Evolutionary conservation across 2,797 vertebrate genomes (phyloP), one percentile per base, ranked within the genome.

Genomic region (Chrosomus eos): DNA sequence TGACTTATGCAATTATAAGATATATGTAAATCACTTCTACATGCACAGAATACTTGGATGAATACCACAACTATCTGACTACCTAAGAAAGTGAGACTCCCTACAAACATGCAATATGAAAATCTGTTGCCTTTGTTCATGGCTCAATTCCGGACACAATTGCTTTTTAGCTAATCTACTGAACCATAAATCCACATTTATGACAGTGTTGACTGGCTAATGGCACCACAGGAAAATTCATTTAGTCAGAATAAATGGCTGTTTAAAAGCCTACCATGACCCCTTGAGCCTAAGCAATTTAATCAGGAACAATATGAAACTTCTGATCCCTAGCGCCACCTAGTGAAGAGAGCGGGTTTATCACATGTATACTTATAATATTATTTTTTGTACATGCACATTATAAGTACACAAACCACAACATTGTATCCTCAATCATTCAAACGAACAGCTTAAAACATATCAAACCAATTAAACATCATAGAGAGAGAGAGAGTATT

Each of bases 241-340:
- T 64, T 64, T 18, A 64, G 26, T 64, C 14, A 31, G 60, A 31
- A 64, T 62, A 64, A 64, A 64, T 28, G 60, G 2, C 26, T 28
- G 6, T 28, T 16, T 62, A 64, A 64, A 64, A 31, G n/a, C 11
- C 58, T 28, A 62, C 58, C 58, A 26, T 58, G 53, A 58, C 51
- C 51, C 18, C 7, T 53, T 53, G 18, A 53, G 19, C 51, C 7
- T 21, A 7, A 62, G 58, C 11, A 62, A 13, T 62, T 62, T 28
- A 62, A n/a, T 14, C 26, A 28, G 60, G 7, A 64, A 62, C 60
- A 28, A 64, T 48, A 11, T 75, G 36, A 43, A 76, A 74, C 10
- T 18, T 21, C 10, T 36, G 68, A 60, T 82, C 60, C 79, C 19
- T 45, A 16, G 28, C 80, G 11, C 80, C 82, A 88, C n/a, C 86